A percentile compares a stretch with the other conserved stretches of the same genome.
Evolutionary conservation across 2,797 vertebrate species (phyloP).

Genomic region (Kryptopterus vitreolus): DNA sequence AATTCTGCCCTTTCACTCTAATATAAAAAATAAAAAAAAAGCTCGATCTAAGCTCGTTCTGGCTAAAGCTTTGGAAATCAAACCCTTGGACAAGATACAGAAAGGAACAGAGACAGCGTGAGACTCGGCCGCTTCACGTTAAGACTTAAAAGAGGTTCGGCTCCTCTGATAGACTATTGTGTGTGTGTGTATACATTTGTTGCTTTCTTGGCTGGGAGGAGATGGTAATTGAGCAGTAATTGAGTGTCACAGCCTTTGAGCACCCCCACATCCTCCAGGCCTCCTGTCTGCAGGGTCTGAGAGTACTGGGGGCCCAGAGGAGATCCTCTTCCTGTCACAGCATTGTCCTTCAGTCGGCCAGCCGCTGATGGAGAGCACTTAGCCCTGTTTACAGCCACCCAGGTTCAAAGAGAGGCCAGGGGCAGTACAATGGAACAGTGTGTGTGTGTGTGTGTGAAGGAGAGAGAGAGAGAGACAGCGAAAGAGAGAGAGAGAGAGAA

Average conservation of each 20-base stretch:
- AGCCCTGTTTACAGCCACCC: constrained; percentile 70
- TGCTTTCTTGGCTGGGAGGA: constrained; percentile 52
- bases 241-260: constrained; percentile 58
- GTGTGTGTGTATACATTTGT: constrained; percentile 52
- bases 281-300: constrained; percentile 46
- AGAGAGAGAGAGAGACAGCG: constrained; percentile 10
- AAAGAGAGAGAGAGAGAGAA: constrained; percentile 11
- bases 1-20: constrained; percentile 62
- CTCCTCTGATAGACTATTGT: constrained; percentile 25
- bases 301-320: constrained; percentile 53
- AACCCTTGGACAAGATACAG: constrained; percentile 27
- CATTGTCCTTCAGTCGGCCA: constrained; percentile 66
- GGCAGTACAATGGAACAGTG: constrained; percentile 67
- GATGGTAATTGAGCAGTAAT: constrained; percentile 61
- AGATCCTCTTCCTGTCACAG: constrained; percentile 70
- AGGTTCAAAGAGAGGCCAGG: constrained; percentile 74
- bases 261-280: constrained; percentile 39
- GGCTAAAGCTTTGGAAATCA: constrained; percentile 53
- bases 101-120: constrained; percentile 40
- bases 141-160: not conserved
- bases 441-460: constrained; percentile 1
- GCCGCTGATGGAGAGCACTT: constrained; percentile 70
- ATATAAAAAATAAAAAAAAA: constrained; percentile 69
- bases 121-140: not conserved
- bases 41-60: constrained; percentile 62